phyloP scores from a whole-genome alignment of 2,888 invertebrate genomes.

The Keiferia lycopersicella region DNA sequence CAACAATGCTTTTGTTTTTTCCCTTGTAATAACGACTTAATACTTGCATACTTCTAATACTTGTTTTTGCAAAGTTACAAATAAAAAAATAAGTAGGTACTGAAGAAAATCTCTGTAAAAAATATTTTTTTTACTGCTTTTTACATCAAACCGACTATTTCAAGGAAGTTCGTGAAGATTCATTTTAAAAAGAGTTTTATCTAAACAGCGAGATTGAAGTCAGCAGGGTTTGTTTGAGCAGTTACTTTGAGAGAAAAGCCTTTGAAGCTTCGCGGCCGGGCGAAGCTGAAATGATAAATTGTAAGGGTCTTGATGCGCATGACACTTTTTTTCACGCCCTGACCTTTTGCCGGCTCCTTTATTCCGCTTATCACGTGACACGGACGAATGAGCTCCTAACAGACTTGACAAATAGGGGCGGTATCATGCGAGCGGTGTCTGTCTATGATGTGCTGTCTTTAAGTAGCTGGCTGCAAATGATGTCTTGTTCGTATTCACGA shows the following conservation, averaged over 20 bases:
- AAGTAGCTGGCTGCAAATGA: neutral
- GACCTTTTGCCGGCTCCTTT: slow-evolving; percentile 59
- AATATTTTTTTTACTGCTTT: neutral
- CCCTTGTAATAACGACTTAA: too few species aligned
- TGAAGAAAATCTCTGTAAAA: neutral
- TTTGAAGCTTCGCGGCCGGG: slow-evolving; percentile 61
- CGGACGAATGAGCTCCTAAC: slow-evolving; percentile 58
- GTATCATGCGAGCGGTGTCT: slow-evolving; percentile 10
- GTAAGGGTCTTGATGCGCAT: slow-evolving; percentile 60
- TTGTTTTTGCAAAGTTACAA: too few species aligned
- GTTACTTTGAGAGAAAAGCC: slow-evolving; percentile 44
- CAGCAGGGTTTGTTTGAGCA: slow-evolving; percentile 57
- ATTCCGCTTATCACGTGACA: slow-evolving; percentile 63
- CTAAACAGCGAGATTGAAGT: slow-evolving; percentile 70
- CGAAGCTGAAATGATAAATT: slow-evolving; percentile 65
- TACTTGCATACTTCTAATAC: too few species aligned
- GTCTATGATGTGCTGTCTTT: neutral
- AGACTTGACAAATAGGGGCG: slow-evolving; percentile 57
- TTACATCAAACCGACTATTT: neutral
- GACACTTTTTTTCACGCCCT: slow-evolving; percentile 58
- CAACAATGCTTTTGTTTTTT: too few species aligned
- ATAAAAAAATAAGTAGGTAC: too few species aligned
- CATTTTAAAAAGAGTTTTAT: slow-evolving; percentile 49
- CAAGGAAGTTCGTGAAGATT: slow-evolving; percentile 15
- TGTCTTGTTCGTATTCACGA: neutral